Evolutionary conservation across 2,888 invertebrate genomes (phyloP).

Genomic region (Thecocarcelia acutangulata): DNA sequence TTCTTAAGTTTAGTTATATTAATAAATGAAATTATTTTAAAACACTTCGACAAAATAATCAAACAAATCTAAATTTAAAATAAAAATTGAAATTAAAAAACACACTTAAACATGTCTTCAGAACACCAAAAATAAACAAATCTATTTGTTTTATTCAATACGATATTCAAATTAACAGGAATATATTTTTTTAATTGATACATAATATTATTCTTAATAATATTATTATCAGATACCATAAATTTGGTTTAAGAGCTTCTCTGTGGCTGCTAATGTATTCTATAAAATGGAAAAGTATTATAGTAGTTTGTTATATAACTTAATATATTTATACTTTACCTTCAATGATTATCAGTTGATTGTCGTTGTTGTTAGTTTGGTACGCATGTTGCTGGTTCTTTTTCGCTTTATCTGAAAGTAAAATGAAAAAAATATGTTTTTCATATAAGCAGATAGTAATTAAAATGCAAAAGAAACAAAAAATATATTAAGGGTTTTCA

Average conservation of each 20-base stretch:
- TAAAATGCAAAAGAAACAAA: not conserved
- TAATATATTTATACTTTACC: conserved; percentile 68
- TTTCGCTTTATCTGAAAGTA: conserved; percentile 76
- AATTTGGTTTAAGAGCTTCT: conserved; percentile 37
- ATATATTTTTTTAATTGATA: conserved; percentile 70
- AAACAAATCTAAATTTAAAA: conserved; percentile 13
- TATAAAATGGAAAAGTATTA: conserved; percentile 58
- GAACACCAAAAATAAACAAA: conserved; percentile 24
- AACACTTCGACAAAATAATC: conserved; percentile 21
- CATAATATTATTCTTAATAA: conserved; percentile 38
- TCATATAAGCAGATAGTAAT: not conserved
- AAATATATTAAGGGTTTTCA: no score
- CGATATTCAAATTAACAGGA: not conserved
- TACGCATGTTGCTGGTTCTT: conserved; percentile 77
- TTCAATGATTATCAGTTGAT: conserved; percentile 78
- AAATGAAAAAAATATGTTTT: not conserved
- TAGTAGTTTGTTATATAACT: not conserved
- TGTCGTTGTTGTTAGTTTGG: conserved; percentile 75
- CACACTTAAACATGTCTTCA: conserved; percentile 53
- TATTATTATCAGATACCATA: conserved; percentile 59
- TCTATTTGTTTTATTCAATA: conserved; percentile 23
- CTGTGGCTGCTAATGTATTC: conserved; percentile 73
- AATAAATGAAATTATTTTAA: conserved; percentile 28
- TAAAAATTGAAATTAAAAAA: conserved; percentile 39
- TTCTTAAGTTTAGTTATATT: conserved; percentile 36